Evolutionary conservation across 2,797 vertebrate genomes (phyloP).

Genomic region (Gila robusta): DNA sequence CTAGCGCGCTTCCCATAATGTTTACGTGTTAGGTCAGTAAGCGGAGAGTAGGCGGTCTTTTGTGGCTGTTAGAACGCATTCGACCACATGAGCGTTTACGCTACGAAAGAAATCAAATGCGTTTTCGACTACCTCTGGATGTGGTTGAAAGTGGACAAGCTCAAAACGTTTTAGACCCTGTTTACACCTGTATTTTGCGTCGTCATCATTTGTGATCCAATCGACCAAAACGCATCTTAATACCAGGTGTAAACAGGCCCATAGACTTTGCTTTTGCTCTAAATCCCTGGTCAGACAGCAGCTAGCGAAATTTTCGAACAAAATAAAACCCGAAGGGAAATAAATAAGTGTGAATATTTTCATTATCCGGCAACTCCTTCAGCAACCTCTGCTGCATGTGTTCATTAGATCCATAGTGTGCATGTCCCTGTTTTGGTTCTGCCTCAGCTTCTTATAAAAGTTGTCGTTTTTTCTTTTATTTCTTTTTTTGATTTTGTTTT

Average conservation of each 20-base stretch:
- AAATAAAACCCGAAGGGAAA: slow-evolving; percentile 71
- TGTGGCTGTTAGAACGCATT: no score
- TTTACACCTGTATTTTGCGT: not conserved
- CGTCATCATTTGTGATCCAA: not conserved
- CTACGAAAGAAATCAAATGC: not conserved
- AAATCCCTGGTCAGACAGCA: slow-evolving; percentile 96
- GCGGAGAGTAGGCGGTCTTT: not conserved
- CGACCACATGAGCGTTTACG: not conserved
- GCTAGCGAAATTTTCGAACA: slow-evolving; percentile 68
- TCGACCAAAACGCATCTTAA: not conserved
- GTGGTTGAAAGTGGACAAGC: not conserved
- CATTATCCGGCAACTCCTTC: slow-evolving; percentile 85
- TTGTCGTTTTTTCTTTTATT: slow-evolving; percentile 83
- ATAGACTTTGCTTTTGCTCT: slow-evolving; percentile 12
- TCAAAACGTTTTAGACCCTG: not conserved
- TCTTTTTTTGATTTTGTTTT: slow-evolving; percentile 83
- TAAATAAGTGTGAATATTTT: slow-evolving; percentile 35
- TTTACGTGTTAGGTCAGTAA: not conserved
- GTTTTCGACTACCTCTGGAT: not conserved
- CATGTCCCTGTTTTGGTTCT: slow-evolving; percentile 83
- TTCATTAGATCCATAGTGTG: slow-evolving; percentile 91
- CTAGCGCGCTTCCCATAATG: not conserved
- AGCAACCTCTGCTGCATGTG: slow-evolving; percentile 98
- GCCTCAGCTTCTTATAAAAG: slow-evolving; percentile 78
- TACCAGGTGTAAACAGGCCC: not conserved